Evolutionary conservation across 2,797 vertebrate species (phyloP), one percentile per base, ranked within the genome.

Genomic region (Coendou prehensilis): DNA sequence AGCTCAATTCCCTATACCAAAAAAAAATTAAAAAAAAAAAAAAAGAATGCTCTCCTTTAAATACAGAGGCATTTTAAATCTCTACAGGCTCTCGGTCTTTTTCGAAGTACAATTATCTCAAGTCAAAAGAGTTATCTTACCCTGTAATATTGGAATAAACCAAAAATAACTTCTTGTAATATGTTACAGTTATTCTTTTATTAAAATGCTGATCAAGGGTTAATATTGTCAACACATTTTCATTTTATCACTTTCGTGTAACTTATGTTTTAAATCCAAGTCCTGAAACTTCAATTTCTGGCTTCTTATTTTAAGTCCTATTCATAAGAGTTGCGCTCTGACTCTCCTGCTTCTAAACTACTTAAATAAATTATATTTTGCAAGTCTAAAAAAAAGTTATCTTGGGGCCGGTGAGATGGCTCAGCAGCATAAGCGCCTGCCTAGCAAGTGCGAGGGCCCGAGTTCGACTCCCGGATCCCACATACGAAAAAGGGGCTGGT

Each of bases 291-390:
- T 92, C 15, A 52, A 17, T 28, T 87, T 88, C 26, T 71, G 47
- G 20, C 26, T 91, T 81, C 45, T 93, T 87, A 52, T 28, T 67
- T 85, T 87, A 91, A 86, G 71, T 93, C 84, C 47, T 73, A 47
- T 59, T 52, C 10, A 14, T 11, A 84, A 23, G 54, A 80, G 5
- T 73, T 81, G 10, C 75, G 63, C 9, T 87, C 63, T 64, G 84
- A 85, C 13, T 28, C 41, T 80, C 64, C 87, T 84, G n/a, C 52
- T 93, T 33, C 9, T 41, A 63, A 94, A n/a, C 73, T 73, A 78
- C 93, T 91, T 95, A 91, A 85, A 61, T 64, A 41, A 93, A 85
- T 94, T 95, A 67, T 83, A 83, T 73, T 91, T 82, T 84, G 71
- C 57, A 57, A 76, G 33, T 54, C 2, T 41, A 41, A 41, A 41